Base-by-base conservation (phyloP, 2,888 invertebrate species). In the Pterostichus madidus region DNA sequence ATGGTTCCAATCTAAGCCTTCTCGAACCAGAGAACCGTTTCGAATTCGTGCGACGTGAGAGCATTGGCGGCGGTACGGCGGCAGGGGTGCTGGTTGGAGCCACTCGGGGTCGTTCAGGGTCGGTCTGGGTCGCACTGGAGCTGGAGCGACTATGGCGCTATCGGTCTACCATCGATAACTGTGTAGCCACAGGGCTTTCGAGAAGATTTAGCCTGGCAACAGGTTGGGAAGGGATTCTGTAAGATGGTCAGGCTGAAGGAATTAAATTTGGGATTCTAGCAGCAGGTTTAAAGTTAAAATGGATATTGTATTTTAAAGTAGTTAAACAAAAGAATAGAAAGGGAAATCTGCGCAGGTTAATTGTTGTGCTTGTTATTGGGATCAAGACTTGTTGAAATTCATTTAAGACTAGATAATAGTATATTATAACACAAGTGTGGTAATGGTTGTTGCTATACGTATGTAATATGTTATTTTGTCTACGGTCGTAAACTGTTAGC, bases 21-120 rank as follows among this genome's bases (percentile, higher is more conserved):
- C 4, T 5, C 5, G 4, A 24, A 5, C n/a, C 32, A 6, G n/a
- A n/a, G 7, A 24, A 71, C 44, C 71, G 71, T 71, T 71, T 71
- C 71, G 35, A 71, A 71, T 71, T 44, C 39, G 35, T 71, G 17
- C 35, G 44, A 71, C 71, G 71, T 35, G 61, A 61, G 31, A 61
- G 13, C n/a, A 35, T 44, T 2, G 13, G 2, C 31, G n/a, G 32
- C 7, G 64, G n/a, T 24, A 32, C 7, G 64, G 35, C 39, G n/a
- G 8, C 13, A 44, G 44, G 71, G 71, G 71, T 8, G 44, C 8
- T 7, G 32, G 64, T 2, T 32, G 8, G 17, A 6, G 64, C 35
- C 32, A 31, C n/a, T 24, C 24, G 24, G 17, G 73, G 73, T 73
- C 73, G 73, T 73, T 73, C 73, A 73, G 73, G 73, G 73, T 73